Conservation (phyloP, 2,797 vertebrate genomes). For the Champsocephalus esox region DNA sequence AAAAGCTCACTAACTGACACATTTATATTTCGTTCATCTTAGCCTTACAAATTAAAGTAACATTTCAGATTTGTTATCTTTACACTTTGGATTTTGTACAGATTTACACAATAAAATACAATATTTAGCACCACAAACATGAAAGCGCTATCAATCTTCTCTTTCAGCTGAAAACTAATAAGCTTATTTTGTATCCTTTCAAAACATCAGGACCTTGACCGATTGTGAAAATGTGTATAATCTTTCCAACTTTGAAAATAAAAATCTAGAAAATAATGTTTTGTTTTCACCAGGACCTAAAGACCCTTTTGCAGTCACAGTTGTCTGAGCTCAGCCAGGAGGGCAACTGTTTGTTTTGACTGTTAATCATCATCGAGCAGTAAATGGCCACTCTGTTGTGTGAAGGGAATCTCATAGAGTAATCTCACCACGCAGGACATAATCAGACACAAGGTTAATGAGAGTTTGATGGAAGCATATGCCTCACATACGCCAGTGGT, state of each 20-base stretch:
- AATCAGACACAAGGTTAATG: conserved; percentile 86
- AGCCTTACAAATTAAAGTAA: not conserved
- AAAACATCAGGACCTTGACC: not conserved
- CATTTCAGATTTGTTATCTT: not conserved
- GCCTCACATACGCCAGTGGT: conserved; percentile 67
- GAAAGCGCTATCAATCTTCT: not conserved
- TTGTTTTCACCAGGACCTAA: conserved; percentile 40
- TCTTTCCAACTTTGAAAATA: conserved; percentile 11
- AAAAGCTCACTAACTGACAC: conserved; percentile 6
- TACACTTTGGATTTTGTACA: not conserved
- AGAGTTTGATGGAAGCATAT: conserved; percentile 85
- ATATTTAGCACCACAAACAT: not conserved
- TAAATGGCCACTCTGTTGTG: conserved; percentile 75
- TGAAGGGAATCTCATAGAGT: conserved; percentile 70
- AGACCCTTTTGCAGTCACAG: conserved; percentile 40
- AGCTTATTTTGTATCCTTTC: not conserved
- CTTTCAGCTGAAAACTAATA: not conserved
- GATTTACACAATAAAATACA: not conserved
- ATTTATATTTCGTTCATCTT: not conserved
- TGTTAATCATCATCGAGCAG: conserved; percentile 78
- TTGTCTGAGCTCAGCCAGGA: conserved; percentile 53
- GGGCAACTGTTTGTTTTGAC: conserved; percentile 74
- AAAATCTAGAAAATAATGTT: not conserved
- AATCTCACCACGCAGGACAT: conserved; percentile 75
- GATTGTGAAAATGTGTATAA: not conserved